phyloP scores from a whole-genome alignment of 2,113 vertebrate species.

The Phrynocephalus versicolor region DNA sequence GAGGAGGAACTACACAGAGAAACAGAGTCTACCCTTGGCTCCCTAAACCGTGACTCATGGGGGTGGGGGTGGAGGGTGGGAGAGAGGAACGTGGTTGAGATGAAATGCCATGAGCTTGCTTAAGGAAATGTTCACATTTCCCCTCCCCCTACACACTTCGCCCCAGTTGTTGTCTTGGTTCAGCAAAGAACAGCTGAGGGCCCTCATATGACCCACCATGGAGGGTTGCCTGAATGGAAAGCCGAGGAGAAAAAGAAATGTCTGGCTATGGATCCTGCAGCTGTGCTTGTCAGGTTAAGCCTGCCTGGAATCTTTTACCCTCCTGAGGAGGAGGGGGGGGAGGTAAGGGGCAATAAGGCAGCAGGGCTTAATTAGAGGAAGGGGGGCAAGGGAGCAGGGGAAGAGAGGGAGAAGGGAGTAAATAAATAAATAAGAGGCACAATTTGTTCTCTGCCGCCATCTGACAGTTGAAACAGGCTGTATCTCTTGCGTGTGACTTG shows the following conservation, averaged over 20 bases:
- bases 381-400: neutral
- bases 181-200: conserved; percentile 35
- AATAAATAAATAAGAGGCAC: neutral
- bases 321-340: neutral
- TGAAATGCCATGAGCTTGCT: neutral
- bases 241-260: neutral
- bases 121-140: neutral
- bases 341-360: neutral
- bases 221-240: conserved; percentile 4
- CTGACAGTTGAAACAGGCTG: neutral
- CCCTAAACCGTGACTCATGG: neutral
- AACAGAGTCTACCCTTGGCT: neutral
- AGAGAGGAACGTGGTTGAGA: neutral
- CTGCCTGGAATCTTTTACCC: neutral
- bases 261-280: neutral
- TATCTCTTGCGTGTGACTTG: neutral
- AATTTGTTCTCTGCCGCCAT: neutral
- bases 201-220: conserved; percentile 25
- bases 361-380: neutral
- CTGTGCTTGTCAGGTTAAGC: conserved; percentile 14
- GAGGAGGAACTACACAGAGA: neutral
- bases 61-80: neutral
- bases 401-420: neutral
- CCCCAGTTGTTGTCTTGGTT: conserved; percentile 6
- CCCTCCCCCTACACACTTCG: neutral